Percentiles rank a stretch among this genome's conserved stretches.
phyloP scores from a whole-genome alignment of 2,113 vertebrate species.

The Sinocyclocheilus rhinocerous region DNA sequence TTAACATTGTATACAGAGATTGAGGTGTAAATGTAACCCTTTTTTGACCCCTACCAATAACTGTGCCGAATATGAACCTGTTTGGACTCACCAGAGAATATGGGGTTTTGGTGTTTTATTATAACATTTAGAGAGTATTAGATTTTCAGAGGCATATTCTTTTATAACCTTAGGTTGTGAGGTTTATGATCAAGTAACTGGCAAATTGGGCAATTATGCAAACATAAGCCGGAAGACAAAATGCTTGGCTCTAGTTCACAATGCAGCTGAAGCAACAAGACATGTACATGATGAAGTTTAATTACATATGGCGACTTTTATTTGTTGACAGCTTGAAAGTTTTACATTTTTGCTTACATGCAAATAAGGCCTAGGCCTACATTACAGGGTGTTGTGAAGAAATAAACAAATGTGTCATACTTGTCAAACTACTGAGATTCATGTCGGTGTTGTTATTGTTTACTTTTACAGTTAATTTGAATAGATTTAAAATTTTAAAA shows the following conservation, averaged over 20 bases:
- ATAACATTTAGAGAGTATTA: neutral
- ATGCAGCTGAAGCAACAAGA: neutral
- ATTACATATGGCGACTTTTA: neutral
- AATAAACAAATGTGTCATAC: no score
- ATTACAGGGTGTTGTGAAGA: neutral
- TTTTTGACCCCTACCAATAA: neutral
- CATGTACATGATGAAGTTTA: neutral
- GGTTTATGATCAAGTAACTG: neutral
- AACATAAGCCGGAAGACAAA: neutral
- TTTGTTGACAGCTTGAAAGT: neutral
- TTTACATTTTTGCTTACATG: neutral
- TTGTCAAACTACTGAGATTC: no score
- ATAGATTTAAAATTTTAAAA: no score
- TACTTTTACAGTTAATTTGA: no score
- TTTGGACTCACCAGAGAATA: neutral
- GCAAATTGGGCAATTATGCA: neutral
- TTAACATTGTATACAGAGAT: neutral
- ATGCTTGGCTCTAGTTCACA: neutral
- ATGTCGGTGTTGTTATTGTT: no score
- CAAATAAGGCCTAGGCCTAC: neutral
- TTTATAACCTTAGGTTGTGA: neutral
- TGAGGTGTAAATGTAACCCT: neutral
- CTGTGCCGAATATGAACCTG: neutral
- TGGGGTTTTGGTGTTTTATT: neutral
- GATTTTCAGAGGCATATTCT: neutral